phyloP scores from a whole-genome alignment of 2,797 vertebrate genomes.

The Scolopax bukidnonensis region DNA sequence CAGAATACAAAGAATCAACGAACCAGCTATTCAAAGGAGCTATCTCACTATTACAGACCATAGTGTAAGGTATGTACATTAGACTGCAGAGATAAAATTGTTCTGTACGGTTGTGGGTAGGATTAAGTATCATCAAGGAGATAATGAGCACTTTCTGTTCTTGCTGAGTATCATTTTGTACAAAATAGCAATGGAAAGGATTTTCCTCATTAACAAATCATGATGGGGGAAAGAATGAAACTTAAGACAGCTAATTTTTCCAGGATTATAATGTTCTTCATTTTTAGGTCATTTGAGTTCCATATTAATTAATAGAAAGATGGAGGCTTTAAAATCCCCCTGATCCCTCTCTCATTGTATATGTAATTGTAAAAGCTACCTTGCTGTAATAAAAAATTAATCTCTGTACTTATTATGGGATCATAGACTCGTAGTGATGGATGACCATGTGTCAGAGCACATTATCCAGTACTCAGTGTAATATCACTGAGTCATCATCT shows the following conservation, averaged over 20 bases:
- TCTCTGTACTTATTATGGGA: slow-evolving; percentile 29
- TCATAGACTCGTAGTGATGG: background rate
- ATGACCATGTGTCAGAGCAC: background rate
- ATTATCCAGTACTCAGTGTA: background rate
- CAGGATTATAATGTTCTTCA: slow-evolving; percentile 40
- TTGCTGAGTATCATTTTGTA: background rate
- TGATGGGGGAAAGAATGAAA: slow-evolving; percentile 21
- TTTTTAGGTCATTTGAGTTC: slow-evolving; percentile 27
- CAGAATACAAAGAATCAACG: background rate
- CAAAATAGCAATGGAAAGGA: slow-evolving; percentile 36
- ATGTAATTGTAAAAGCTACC: slow-evolving; percentile 30
- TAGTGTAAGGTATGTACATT: background rate
- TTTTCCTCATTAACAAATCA: slow-evolving; percentile 17
- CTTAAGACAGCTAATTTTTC: slow-evolving; percentile 47
- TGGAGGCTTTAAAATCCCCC: background rate
- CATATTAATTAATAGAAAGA: slow-evolving; percentile 41
- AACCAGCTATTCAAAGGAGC: background rate
- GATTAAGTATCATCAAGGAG: background rate
- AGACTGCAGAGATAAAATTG: background rate
- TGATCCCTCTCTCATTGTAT: slow-evolving; percentile 27
- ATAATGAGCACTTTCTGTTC: slow-evolving; percentile 27
- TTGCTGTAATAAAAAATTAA: slow-evolving; percentile 59
- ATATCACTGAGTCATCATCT: background rate
- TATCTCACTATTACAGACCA: background rate
- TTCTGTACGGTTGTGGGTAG: background rate